A percentile compares a stretch with the other conserved stretches of the same genome.
Evolutionary conservation across 2,797 vertebrate genomes (phyloP).

Genomic region (Pseudochirops cupreus): DNA sequence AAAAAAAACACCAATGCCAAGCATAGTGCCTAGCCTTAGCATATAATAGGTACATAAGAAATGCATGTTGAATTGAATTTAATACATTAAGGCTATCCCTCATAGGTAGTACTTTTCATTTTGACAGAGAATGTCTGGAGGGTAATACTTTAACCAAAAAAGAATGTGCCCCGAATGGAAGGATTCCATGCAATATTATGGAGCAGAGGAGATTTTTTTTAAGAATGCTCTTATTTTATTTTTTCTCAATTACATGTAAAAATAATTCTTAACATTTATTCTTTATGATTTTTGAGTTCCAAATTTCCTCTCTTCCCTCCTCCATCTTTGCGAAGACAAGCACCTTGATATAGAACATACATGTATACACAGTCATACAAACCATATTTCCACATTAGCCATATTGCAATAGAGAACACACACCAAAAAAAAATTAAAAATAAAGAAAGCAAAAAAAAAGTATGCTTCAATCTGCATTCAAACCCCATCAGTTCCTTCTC

Average conservation of each 20-base stretch:
- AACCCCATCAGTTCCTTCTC: neutral
- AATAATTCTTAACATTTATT: neutral
- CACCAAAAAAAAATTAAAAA: neutral
- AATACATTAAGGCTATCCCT: neutral
- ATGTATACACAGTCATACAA: neutral
- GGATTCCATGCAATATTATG: neutral
- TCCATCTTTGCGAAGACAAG: neutral
- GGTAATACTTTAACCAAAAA: neutral
- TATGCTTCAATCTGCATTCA: neutral
- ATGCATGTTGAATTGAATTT: neutral
- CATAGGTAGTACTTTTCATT: neutral
- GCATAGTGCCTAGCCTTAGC: neutral
- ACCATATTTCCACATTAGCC: neutral
- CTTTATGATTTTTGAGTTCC: neutral
- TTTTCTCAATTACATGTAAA: neutral
- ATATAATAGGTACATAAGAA: neutral
- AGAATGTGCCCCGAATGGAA: neutral
- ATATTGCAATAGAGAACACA: neutral
- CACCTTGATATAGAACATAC: neutral
- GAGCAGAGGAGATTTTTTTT: neutral
- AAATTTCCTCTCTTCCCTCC: neutral
- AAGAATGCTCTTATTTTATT: neutral
- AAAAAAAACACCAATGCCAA: neutral
- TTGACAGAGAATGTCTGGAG: neutral
- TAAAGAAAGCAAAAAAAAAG: neutral